Conservation (phyloP, 1,140 invertebrate species). For the Pogonomyrmex californicus region DNA sequence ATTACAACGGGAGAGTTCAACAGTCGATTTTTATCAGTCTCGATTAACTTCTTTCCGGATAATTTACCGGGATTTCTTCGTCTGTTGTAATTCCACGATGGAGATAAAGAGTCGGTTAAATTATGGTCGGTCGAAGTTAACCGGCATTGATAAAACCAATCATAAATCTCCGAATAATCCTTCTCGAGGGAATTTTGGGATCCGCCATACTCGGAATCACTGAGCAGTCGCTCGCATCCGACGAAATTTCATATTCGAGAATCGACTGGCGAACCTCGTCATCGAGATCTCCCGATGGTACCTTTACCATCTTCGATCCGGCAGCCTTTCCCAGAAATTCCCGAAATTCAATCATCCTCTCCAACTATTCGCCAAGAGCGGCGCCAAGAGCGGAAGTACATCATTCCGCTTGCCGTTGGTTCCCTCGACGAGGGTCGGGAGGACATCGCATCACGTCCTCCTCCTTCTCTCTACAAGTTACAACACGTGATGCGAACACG, state of each 20-base stretch:
- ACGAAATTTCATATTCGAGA: conserved; percentile 45
- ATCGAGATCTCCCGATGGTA: neutral
- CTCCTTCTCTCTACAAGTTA: neutral
- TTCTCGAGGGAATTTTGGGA: neutral
- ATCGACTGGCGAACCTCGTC: conserved; percentile 4
- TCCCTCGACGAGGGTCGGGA: conserved; percentile 57
- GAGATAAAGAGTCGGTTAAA: conserved; percentile 21
- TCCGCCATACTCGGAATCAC: neutral
- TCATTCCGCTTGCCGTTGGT: conserved; percentile 57
- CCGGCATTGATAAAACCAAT: conserved; percentile 15
- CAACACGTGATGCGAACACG: conserved; percentile 70
- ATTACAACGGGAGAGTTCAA: neutral
- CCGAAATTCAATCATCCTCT: conserved; percentile 59
- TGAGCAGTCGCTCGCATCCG: neutral
- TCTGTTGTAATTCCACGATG: neutral
- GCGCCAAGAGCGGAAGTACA: conserved; percentile 68
- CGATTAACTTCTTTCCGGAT: conserved; percentile 12
- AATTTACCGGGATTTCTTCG: neutral
- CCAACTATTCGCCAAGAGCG: conserved; percentile 45
- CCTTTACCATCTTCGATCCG: conserved; percentile 4
- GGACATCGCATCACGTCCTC: neutral
- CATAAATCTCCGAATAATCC: neutral
- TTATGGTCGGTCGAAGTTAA: neutral
- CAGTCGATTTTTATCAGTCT: neutral
- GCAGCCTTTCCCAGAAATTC: conserved; percentile 3